A percentile compares a stretch with the other conserved stretches of the same genome.
phyloP scores from a whole-genome alignment of 2,888 invertebrate genomes.

The Calameuta idolon region DNA sequence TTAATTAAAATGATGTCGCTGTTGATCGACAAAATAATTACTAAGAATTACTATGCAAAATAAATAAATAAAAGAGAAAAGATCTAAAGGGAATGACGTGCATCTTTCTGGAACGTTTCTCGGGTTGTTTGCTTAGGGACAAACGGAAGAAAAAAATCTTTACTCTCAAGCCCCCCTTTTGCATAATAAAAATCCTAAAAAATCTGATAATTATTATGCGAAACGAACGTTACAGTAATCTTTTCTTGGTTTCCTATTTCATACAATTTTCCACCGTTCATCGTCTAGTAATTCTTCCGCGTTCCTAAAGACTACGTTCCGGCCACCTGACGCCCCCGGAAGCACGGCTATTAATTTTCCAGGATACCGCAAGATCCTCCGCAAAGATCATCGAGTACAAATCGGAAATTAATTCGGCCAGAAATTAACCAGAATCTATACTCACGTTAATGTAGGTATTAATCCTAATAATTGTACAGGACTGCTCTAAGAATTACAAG shows the following conservation, averaged over 20 bases:
- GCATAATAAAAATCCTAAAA: neutral
- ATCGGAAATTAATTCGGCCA: neutral
- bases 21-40: neutral
- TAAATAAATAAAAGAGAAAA: neutral
- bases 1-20: neutral
- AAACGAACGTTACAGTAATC: neutral
- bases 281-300: neutral
- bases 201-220: neutral
- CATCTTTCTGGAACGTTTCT: neutral
- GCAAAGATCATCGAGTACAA: neutral
- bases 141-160: neutral
- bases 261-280: neutral
- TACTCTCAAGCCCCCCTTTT: neutral
- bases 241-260: neutral
- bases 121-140: neutral
- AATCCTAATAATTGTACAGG: neutral
- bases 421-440: neutral
- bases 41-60: neutral
- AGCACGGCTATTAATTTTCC: neutral
- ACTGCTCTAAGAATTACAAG: neutral
- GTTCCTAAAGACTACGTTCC: neutral
- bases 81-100: neutral
- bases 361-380: neutral
- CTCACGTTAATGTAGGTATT: neutral
- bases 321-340: neutral